Percentiles rank a stretch among this genome's conserved stretches.
phyloP scores from a whole-genome alignment of 2,888 invertebrate genomes.

The Scrobipalpa costella region DNA sequence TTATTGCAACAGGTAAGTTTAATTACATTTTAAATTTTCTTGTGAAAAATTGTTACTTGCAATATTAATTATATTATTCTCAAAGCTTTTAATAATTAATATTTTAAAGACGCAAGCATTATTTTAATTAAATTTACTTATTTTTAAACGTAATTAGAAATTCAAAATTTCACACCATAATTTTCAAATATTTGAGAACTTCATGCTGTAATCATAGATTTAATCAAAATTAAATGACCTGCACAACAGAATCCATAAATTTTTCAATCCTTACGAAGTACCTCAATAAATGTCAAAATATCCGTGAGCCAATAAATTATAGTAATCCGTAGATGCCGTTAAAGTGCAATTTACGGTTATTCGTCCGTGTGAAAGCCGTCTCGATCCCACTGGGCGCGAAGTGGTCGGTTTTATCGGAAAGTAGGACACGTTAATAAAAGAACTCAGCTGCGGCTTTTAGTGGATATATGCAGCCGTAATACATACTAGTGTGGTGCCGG shows the following conservation, averaged over 20 bases:
- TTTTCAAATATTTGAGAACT: background rate
- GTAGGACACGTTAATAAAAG: slow-evolving; percentile 8
- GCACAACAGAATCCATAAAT: background rate
- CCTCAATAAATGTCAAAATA: background rate
- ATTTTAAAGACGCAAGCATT: background rate
- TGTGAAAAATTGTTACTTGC: no score
- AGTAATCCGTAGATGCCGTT: background rate
- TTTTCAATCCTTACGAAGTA: background rate
- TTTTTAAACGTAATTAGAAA: background rate
- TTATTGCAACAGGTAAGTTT: slow-evolving; percentile 48
- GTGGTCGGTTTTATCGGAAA: slow-evolving; percentile 11
- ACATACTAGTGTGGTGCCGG: no score
- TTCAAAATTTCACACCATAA: background rate
- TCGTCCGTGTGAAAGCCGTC: background rate
- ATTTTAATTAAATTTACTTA: background rate
- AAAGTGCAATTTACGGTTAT: background rate
- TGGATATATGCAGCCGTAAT: background rate
- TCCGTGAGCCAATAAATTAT: background rate
- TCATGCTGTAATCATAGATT: no score
- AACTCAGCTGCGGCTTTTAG: background rate
- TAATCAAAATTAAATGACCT: no score
- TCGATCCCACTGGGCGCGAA: background rate
- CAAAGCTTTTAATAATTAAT: background rate
- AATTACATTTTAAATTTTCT: background rate
- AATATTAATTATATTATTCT: background rate